A percentile compares a stretch with the other conserved stretches of the same genome.
Evolutionary conservation across 2,797 vertebrate genomes (phyloP).

Genomic region (Scarus forsteni): DNA sequence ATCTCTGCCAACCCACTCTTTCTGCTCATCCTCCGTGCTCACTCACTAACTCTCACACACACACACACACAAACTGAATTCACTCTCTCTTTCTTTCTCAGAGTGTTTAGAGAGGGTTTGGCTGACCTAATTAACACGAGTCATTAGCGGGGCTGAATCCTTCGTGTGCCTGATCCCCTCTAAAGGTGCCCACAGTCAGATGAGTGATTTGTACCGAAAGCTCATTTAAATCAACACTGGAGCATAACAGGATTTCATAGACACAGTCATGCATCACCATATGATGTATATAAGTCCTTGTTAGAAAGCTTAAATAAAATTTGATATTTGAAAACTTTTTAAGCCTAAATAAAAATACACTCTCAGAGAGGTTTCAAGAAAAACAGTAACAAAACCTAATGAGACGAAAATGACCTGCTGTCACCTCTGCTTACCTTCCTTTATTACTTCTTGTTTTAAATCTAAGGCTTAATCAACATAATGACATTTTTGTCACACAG

Average conservation of each 20-base stretch:
- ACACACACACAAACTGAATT: background rate
- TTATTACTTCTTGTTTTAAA: too few species aligned
- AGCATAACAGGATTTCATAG: background rate
- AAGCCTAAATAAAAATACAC: too few species aligned
- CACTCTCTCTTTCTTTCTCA: conserved; percentile 9
- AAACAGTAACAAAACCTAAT: too few species aligned
- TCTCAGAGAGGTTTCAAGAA: too few species aligned
- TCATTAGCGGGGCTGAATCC: conserved; percentile 40
- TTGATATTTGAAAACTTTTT: background rate
- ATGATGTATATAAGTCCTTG: background rate
- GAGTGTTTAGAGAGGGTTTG: conserved; percentile 7
- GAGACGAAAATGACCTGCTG: too few species aligned
- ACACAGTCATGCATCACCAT: background rate
- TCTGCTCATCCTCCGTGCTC: too few species aligned
- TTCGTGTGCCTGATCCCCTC: conserved; percentile 23
- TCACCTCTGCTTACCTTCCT: too few species aligned
- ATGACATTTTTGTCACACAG: too few species aligned
- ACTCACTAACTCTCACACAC: background rate
- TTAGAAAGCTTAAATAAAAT: background rate
- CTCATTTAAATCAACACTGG: conserved; percentile 2
- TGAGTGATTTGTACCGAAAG: conserved; percentile 18
- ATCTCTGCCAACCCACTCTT: background rate
- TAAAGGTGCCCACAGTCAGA: conserved; percentile 15
- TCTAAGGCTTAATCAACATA: too few species aligned
- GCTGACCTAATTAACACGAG: conserved; percentile 28